These are phyloP conservation scores for Xyrichtys novacula DNA, from an alignment of 2,797 vertebrate genomes.

Conservation along the genomic window DNA sequence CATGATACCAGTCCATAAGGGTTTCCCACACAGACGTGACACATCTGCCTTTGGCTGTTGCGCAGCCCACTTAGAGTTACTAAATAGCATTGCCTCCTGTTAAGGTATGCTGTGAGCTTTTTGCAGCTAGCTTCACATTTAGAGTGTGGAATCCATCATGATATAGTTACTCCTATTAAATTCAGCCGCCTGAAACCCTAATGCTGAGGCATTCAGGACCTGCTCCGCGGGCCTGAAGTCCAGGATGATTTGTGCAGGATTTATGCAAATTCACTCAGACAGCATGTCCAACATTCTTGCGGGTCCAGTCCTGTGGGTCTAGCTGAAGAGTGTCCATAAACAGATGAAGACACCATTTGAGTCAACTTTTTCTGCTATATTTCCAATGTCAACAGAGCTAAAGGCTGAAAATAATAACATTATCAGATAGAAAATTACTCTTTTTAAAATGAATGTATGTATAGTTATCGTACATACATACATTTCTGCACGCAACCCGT, in stretches of 20 bases:
- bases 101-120: constrained; percentile 24
- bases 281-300: constrained; percentile 21
- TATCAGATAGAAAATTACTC: too few relatives aligned
- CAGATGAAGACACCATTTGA: not conserved
- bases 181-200: constrained; percentile 21
- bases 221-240: constrained; percentile 9
- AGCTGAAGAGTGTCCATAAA: not conserved
- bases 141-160: constrained; percentile 30
- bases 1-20: constrained; percentile 39
- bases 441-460: too few relatives aligned
- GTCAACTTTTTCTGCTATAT: constrained; percentile 11
- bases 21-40: constrained; percentile 48
- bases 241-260: constrained; percentile 1
- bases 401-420: not conserved
- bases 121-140: constrained; percentile 29
- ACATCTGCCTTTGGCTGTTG: constrained; percentile 47
- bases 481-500: too few relatives aligned
- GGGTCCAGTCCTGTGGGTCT: constrained; percentile 9
- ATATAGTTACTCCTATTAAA: constrained; percentile 29
- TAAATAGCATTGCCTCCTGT: constrained; percentile 42
- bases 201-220: not conserved
- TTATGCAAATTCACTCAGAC: constrained; percentile 36
- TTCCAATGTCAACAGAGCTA: constrained; percentile 16
- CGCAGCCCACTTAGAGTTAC: constrained; percentile 38
- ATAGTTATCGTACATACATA: too few relatives aligned